Evolutionary conservation across 2,888 invertebrate species (phyloP).

Genomic region (Lepidocyrtinus sp.): DNA sequence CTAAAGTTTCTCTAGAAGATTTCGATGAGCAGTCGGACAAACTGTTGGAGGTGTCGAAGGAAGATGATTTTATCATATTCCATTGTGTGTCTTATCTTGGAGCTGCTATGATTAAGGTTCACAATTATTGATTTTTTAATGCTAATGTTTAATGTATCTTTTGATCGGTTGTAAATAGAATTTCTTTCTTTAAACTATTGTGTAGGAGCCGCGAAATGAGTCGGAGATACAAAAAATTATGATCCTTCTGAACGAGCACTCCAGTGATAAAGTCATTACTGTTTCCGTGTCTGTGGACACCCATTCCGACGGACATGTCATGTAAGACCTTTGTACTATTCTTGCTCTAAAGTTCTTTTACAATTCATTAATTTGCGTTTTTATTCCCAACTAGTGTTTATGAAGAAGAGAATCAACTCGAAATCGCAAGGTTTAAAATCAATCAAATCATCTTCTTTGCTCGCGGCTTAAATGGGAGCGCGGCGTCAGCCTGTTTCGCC

Average conservation of each 20-base stretch:
- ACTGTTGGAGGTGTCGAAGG: constrained; percentile 9
- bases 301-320: constrained; percentile 92
- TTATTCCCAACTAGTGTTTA: constrained; percentile 74
- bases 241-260: constrained; percentile 88
- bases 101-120: constrained; percentile 83
- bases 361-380: constrained; percentile 55
- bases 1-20: not conserved
- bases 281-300: constrained; percentile 94
- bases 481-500: constrained; percentile 95
- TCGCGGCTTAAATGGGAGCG: constrained; percentile 85
- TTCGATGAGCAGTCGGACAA: not conserved
- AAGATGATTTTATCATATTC: constrained; percentile 92
- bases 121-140: not conserved
- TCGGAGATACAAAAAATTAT: constrained; percentile 94
- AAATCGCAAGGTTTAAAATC: constrained; percentile 91
- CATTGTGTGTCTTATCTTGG: constrained; percentile 95
- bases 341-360: not conserved
- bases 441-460: constrained; percentile 96
- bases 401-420: constrained; percentile 85
- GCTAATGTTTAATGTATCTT: not conserved
- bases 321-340: constrained; percentile 78
- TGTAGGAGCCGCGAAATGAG: constrained; percentile 84
- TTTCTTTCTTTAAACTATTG: constrained; percentile 25
- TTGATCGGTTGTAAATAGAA: not conserved
- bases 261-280: constrained; percentile 85